A percentile compares a stretch with the other conserved stretches of the same genome.
phyloP scores from a whole-genome alignment of 2,797 vertebrate species.

The Benthosema pterotum region DNA sequence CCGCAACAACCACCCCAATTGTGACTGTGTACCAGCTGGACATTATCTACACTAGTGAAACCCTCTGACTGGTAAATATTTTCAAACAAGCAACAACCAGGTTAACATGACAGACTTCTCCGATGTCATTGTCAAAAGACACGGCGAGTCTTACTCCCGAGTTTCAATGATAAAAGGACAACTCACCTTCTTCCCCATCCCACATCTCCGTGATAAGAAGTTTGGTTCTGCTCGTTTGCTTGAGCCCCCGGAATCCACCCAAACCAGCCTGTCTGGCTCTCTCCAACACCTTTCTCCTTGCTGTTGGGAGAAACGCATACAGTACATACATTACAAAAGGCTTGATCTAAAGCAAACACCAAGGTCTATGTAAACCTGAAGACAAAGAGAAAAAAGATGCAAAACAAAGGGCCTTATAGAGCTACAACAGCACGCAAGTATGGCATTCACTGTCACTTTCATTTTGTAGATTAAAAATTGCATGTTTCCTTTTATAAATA shows the following conservation, averaged over 20 bases:
- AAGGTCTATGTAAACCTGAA: background rate
- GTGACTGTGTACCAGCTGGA: too few relatives aligned
- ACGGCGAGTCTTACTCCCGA: too few relatives aligned
- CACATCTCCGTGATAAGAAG: constrained; percentile 84
- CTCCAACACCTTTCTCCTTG: constrained; percentile 75
- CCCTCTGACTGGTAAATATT: too few relatives aligned
- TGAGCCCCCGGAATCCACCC: constrained; percentile 69
- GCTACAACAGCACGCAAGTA: background rate
- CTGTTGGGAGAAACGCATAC: constrained; percentile 57
- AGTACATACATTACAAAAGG: constrained; percentile 18
- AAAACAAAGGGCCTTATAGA: background rate
- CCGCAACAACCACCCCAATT: too few relatives aligned
- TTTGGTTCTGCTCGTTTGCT: constrained; percentile 77
- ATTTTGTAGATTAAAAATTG: background rate
- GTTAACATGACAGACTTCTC: too few relatives aligned
- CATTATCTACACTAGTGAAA: too few relatives aligned
- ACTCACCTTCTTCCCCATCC: constrained; percentile 87
- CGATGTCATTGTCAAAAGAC: too few relatives aligned
- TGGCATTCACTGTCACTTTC: background rate
- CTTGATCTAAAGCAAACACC: constrained; percentile 19
- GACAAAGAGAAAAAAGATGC: background rate
- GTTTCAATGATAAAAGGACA: background rate
- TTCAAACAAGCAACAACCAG: too few relatives aligned
- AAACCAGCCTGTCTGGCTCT: constrained; percentile 75
- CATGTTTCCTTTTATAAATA: background rate